Percentiles rank a stretch among this genome's conserved stretches.
Evolutionary conservation across 2,888 invertebrate genomes (phyloP).

Genomic region (Malthinus flaveolus): DNA sequence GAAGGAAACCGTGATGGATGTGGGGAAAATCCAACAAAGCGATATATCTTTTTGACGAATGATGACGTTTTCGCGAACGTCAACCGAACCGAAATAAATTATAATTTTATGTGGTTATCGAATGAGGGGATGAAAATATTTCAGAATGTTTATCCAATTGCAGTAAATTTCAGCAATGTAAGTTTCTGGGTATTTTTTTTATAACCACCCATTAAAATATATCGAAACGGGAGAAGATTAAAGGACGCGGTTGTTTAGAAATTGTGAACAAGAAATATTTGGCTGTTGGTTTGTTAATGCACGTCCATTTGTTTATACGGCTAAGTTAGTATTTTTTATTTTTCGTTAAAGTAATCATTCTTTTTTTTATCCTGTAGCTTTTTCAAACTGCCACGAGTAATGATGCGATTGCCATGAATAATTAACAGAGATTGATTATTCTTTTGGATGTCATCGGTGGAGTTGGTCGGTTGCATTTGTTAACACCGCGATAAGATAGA

Average conservation of each 20-base stretch:
- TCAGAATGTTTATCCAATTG: too few species aligned
- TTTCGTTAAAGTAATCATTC: constrained; percentile 16
- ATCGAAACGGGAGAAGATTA: not conserved
- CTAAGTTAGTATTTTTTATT: constrained; percentile 32
- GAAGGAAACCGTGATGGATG: too few species aligned
- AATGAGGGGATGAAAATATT: too few species aligned
- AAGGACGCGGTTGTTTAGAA: not conserved
- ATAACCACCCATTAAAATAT: not conserved
- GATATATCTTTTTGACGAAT: too few species aligned
- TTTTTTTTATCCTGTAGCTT: constrained; percentile 17
- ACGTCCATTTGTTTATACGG: constrained; percentile 10
- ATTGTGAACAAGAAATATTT: constrained; percentile 4
- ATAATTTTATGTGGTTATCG: too few species aligned
- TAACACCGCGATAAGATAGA: constrained; percentile 13
- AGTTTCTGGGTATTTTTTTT: too few species aligned
- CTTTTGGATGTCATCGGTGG: constrained; percentile 20
- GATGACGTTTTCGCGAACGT: too few species aligned
- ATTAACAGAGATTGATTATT: constrained; percentile 41
- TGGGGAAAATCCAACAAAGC: too few species aligned
- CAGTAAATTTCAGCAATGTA: too few species aligned
- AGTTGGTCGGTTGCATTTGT: constrained; percentile 17
- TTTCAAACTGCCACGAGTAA: constrained; percentile 30
- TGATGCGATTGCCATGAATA: constrained; percentile 36
- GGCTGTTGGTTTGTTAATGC: constrained; percentile 4
- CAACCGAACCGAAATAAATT: too few species aligned